Evolutionary conservation across 2,797 vertebrate genomes (phyloP).

Genomic region (Pseudopleuronectes americanus): DNA sequence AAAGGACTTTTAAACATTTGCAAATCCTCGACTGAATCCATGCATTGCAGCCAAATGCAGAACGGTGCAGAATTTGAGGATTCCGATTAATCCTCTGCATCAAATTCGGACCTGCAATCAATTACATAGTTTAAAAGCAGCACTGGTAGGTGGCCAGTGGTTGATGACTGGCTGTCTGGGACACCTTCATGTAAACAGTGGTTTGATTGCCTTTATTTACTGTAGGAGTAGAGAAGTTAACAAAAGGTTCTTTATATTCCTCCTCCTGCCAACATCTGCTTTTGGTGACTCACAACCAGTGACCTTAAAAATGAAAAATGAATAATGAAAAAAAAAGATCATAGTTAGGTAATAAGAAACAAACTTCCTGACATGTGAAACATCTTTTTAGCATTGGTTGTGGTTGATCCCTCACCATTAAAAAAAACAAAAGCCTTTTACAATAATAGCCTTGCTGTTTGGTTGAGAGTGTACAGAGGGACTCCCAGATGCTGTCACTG

Average conservation of each 20-base stretch:
- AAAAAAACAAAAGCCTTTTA: constrained; percentile 14
- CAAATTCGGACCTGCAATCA: constrained; percentile 32
- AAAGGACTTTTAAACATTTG: constrained; percentile 22
- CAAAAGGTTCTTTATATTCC: neutral
- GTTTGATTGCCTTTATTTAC: constrained; percentile 36
- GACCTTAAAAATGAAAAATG: neutral
- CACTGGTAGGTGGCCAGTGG: constrained; percentile 8
- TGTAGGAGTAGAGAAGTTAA: neutral
- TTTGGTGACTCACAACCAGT: constrained; percentile 13
- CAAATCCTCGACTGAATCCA: neutral
- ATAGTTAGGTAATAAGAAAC: constrained; percentile 10
- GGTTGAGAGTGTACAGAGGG: constrained; percentile 19
- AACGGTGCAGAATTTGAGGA: neutral
- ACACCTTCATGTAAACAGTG: constrained; percentile 35
- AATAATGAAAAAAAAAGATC: neutral
- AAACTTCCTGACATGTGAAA: constrained; percentile 5
- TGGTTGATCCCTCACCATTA: constrained; percentile 14
- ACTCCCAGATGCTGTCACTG: constrained; percentile 44
- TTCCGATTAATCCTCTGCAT: constrained; percentile 8
- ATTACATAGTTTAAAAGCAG: constrained; percentile 26
- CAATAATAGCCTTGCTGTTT: constrained; percentile 38
- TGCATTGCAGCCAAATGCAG: constrained; percentile 10
- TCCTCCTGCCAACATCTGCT: constrained; percentile 17
- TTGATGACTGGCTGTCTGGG: constrained; percentile 19
- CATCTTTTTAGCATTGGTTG: neutral